Conservation (phyloP, 2,797 vertebrate genomes). For the Acrossocheilus wenchowensis region DNA sequence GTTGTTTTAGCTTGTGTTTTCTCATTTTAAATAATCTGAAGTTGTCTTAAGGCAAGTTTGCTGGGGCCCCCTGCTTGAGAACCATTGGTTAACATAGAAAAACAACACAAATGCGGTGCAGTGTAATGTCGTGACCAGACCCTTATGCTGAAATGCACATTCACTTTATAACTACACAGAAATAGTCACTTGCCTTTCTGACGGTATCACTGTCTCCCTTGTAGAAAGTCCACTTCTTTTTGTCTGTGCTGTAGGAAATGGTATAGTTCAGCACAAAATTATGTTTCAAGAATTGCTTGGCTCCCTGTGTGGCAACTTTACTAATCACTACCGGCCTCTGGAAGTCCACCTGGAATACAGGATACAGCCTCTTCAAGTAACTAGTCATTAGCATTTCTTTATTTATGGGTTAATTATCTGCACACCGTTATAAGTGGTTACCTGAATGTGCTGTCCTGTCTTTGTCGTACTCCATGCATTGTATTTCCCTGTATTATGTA, state of each 20-base stretch:
- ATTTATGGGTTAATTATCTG: neutral
- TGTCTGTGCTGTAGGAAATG: slow-evolving; percentile 90
- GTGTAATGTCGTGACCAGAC: neutral
- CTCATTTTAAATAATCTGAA: neutral
- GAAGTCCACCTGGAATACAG: slow-evolving; percentile 86
- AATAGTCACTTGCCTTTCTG: slow-evolving; percentile 76
- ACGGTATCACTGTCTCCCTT: slow-evolving; percentile 82
- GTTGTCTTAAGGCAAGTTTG: neutral
- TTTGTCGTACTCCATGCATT: slow-evolving; percentile 91
- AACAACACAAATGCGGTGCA: neutral
- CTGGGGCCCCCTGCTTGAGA: neutral
- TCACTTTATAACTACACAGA: slow-evolving; percentile 1
- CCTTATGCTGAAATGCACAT: neutral
- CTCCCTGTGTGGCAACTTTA: slow-evolving; percentile 92
- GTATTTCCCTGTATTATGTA: slow-evolving; percentile 87
- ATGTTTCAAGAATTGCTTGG: slow-evolving; percentile 79
- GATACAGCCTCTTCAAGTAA: slow-evolving; percentile 17
- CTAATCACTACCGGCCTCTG: slow-evolving; percentile 88
- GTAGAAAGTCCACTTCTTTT: slow-evolving; percentile 85
- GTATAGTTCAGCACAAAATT: slow-evolving; percentile 81
- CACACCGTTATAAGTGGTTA: slow-evolving; percentile 58
- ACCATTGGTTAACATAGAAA: neutral
- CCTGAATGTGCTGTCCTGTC: slow-evolving; percentile 88
- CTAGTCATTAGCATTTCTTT: slow-evolving; percentile 18
- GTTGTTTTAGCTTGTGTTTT: neutral